Conservation (phyloP, 2,888 invertebrate species). For the Exephanes ischioxanthus region DNA sequence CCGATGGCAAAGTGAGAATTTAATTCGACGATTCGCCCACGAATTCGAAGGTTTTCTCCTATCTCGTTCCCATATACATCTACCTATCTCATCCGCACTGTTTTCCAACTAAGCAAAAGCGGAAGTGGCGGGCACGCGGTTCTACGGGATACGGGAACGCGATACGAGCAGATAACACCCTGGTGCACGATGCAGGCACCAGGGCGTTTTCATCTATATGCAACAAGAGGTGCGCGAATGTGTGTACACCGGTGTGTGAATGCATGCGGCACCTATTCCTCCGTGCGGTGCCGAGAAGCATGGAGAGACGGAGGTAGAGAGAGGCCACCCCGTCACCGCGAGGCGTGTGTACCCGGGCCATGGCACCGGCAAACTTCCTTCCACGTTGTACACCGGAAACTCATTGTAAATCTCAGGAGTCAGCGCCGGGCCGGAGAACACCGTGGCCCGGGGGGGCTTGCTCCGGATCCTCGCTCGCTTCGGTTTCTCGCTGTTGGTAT, state of each 20-base stretch:
- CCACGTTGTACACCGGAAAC: constrained; percentile 82
- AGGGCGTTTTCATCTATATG: constrained; percentile 25
- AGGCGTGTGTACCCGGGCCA: constrained; percentile 51
- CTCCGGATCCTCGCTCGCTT: constrained; percentile 63
- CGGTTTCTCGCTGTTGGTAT: constrained; percentile 52
- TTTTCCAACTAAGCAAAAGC: constrained; percentile 60
- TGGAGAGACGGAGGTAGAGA: constrained; percentile 16
- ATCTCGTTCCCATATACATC: not conserved
- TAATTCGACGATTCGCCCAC: constrained; percentile 1
- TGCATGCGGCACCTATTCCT: constrained; percentile 13
- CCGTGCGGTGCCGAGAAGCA: constrained; percentile 20
- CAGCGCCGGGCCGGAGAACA: constrained; percentile 69
- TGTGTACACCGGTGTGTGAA: constrained; percentile 34
- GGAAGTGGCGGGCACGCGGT: constrained; percentile 59
- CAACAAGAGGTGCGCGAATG: not conserved
- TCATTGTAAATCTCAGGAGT: constrained; percentile 83
- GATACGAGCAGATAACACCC: constrained; percentile 69
- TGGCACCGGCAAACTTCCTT: constrained; percentile 82
- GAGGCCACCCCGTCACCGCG: constrained; percentile 46
- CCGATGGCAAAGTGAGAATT: not conserved
- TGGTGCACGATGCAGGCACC: constrained; percentile 12
- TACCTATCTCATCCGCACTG: constrained; percentile 36
- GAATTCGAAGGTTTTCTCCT: constrained; percentile 15
- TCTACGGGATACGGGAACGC: constrained; percentile 45
- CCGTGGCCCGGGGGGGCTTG: constrained; percentile 55